phyloP scores from a whole-genome alignment of 2,888 invertebrate species.

The Oscheius onirici region DNA sequence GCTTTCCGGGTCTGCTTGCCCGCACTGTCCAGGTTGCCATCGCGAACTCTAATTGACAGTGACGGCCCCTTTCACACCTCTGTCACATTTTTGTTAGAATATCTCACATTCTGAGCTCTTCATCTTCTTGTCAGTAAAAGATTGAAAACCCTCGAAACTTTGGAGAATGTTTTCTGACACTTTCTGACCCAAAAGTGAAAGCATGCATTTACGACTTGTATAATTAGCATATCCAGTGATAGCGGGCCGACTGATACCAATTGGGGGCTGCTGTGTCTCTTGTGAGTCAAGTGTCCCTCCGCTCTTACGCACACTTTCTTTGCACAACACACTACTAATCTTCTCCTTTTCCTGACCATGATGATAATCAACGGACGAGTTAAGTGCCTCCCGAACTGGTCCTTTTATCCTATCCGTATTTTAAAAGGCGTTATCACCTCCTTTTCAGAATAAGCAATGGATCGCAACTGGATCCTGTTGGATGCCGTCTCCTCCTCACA shows the following conservation, averaged over 20 bases:
- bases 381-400: slow-evolving; percentile 6
- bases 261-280: slow-evolving; percentile 22
- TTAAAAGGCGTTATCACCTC: slow-evolving; percentile 22
- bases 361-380: neutral
- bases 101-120: too few species aligned
- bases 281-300: slow-evolving; percentile 27
- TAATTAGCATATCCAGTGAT: neutral
- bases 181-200: neutral
- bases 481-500: slow-evolving; percentile 26
- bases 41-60: too few species aligned
- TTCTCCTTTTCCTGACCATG: slow-evolving; percentile 11
- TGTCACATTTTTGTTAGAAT: neutral
- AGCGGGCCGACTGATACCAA: slow-evolving; percentile 22
- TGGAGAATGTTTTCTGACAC: too few species aligned
- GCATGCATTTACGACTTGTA: neutral
- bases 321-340: slow-evolving; percentile 20
- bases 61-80: neutral
- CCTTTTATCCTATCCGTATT: slow-evolving; percentile 23
- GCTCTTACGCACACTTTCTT: slow-evolving; percentile 26
- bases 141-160: too few species aligned
- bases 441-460: slow-evolving; percentile 17
- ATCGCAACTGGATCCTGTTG: slow-evolving; percentile 34
- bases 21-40: neutral
- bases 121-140: too few species aligned
- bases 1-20: slow-evolving; percentile 6